These are phyloP conservation scores for Tamandua tetradactyla DNA, from an alignment of 2,797 vertebrate genomes.

Conservation along the genomic window DNA sequence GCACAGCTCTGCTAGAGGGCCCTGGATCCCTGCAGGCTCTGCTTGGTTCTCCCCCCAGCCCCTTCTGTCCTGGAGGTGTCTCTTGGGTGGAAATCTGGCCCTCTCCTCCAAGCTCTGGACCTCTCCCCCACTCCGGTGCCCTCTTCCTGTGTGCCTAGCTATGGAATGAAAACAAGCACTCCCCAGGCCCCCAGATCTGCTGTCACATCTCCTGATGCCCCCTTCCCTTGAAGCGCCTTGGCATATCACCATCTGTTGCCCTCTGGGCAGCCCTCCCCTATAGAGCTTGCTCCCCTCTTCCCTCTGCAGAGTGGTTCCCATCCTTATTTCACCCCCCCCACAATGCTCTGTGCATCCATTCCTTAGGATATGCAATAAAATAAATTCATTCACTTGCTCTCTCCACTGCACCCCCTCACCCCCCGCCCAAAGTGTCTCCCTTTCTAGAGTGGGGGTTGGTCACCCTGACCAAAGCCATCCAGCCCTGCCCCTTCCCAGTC, in stretches of 20 bases:
- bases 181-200: too few relatives aligned
- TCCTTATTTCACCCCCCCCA: neutral
- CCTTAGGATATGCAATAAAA: neutral
- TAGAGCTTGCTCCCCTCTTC: too few relatives aligned
- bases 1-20: too few relatives aligned
- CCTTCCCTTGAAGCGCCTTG: too few relatives aligned
- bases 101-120: neutral
- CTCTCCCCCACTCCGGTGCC: neutral
- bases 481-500: rapidly evolving
- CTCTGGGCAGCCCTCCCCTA: neutral
- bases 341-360: too few relatives aligned
- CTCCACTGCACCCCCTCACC: too few relatives aligned
- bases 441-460: neutral
- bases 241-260: too few relatives aligned
- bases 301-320: too few relatives aligned
- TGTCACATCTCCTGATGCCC: too few relatives aligned
- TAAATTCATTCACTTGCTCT: neutral
- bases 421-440: neutral
- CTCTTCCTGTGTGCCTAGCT: neutral
- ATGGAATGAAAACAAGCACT: neutral
- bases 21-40: neutral
- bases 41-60: neutral
- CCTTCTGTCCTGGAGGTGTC: too few relatives aligned
- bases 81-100: too few relatives aligned
- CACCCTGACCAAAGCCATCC: neutral